These are phyloP conservation scores for Andrena camellia DNA, from an alignment of 2,888 invertebrate species.

Conservation along the genomic window DNA sequence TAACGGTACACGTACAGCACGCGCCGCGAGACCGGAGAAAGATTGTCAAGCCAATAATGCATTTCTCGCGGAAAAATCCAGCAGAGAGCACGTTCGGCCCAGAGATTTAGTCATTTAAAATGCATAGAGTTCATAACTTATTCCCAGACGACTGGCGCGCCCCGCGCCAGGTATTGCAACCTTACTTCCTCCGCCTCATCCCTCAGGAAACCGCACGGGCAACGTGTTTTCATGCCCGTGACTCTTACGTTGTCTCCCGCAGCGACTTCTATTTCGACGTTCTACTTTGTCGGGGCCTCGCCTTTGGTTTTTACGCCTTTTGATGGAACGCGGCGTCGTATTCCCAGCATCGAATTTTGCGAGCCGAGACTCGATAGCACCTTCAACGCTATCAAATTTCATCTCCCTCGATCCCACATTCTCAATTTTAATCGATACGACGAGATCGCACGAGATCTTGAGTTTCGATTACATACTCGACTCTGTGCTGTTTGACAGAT, in stretches of 20 bases:
- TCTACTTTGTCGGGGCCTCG: conserved; percentile 18
- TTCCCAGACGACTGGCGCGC: conserved; percentile 76
- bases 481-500: too few relatives aligned
- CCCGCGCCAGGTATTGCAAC: conserved; percentile 48
- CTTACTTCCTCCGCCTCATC: conserved; percentile 23
- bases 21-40: conserved; percentile 54
- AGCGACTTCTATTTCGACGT: conserved; percentile 27
- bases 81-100: conserved; percentile 78
- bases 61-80: conserved; percentile 77
- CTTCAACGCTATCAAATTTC: neutral
- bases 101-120: conserved; percentile 82
- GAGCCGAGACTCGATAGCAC: neutral
- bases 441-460: too few relatives aligned
- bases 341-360: conserved; percentile 11
- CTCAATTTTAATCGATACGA: too few relatives aligned
- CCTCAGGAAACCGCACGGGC: conserved; percentile 41
- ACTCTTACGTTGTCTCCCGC: conserved; percentile 49
- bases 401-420: too few relatives aligned
- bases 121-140: conserved; percentile 83
- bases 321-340: conserved; percentile 13
- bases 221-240: conserved; percentile 51
- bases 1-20: conserved; percentile 57
- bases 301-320: neutral
- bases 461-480: too few relatives aligned
- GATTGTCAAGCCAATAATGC: conserved; percentile 82